Base-by-base conservation (phyloP, 92 coral and sea anemone genomes). In the Phenganax subtilis region DNA sequence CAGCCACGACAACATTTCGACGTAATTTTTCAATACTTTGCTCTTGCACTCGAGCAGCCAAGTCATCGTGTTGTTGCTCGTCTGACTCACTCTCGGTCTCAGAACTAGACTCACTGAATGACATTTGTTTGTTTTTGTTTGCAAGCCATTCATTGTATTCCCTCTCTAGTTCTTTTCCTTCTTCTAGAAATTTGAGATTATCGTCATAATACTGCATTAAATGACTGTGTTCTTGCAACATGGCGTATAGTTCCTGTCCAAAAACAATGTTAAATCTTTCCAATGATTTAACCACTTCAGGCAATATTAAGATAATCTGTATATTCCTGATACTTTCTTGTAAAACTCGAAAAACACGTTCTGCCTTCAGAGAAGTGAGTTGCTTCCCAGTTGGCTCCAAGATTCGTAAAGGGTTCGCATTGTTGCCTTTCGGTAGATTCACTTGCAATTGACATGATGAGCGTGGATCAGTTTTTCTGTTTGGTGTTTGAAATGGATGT, bases 381-480 rank as follows among this genome's bases (percentile, higher is more conserved):
- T 86, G 88, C 54, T 94, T 92, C 57, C 88, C 83, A 25, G 86
- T 78, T 0, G 98, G 98, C 71, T 94, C 97, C 14, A 94, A 85
- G 55, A 94, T 83, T 59, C 85, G 88, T 25, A 92, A 91, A 1
- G 98, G 91, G 54, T 93, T 93, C 0, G 76, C 70, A 54, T 81
- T 67, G 29, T 67, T 61, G 37, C 84, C 86, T 82, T 64, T 78
- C 9, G 82, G 72, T 47, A 62, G 28, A 1, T 25, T 11, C 56
- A 78, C 58, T 61, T 78, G 82, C 47, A 58, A 27, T 27, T 78
- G 72, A 51, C 82, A 9, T 10, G 68, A 7, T 10, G 82, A 62
- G 53, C 73, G 82, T 10, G 63, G 11, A 61, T 78, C 72, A 47
- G 72, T 27, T 52, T 62, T 78, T 6, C 72, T 72, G 10, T 57